Evolutionary conservation across 92 coral and sea anemone genomes (phyloP).

Genomic region (Siderastrea radians): DNA sequence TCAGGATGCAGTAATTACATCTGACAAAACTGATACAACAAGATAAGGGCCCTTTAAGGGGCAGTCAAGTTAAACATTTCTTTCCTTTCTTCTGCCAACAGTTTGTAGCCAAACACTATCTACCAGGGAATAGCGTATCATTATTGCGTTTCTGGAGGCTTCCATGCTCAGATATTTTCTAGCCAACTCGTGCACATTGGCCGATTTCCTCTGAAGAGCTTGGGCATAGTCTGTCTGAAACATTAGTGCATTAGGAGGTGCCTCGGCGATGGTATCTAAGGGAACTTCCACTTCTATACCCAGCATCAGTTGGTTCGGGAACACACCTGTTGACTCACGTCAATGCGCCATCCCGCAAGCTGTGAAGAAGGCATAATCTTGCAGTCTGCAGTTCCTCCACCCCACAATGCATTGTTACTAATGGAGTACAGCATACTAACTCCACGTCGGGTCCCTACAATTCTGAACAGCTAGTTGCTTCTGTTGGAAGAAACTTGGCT

Average conservation of each 20-base stretch:
- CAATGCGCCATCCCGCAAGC: conserved; percentile 76
- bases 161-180: conserved; percentile 50
- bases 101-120: conserved; percentile 73
- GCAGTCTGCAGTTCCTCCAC: too few species aligned
- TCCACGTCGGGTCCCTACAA: too few species aligned
- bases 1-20: conserved; percentile 52
- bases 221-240: conserved; percentile 49
- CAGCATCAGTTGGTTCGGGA: background rate
- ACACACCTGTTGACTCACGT: conserved; percentile 29
- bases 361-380: too few species aligned
- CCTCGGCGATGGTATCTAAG: background rate
- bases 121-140: conserved; percentile 47
- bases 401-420: too few species aligned
- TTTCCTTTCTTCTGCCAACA: conserved; percentile 38
- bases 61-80: conserved; percentile 48
- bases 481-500: too few species aligned
- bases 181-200: conserved; percentile 54
- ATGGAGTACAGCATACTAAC: too few species aligned
- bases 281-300: background rate
- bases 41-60: conserved; percentile 63
- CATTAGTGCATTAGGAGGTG: too few species aligned
- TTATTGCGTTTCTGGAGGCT: conserved; percentile 68
- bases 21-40: conserved; percentile 46
- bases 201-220: conserved; percentile 49
- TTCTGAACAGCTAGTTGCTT: too few species aligned